These are phyloP conservation scores for Spheniscus humboldti DNA, from an alignment of 2,797 vertebrate genomes.

Conservation along the genomic window DNA sequence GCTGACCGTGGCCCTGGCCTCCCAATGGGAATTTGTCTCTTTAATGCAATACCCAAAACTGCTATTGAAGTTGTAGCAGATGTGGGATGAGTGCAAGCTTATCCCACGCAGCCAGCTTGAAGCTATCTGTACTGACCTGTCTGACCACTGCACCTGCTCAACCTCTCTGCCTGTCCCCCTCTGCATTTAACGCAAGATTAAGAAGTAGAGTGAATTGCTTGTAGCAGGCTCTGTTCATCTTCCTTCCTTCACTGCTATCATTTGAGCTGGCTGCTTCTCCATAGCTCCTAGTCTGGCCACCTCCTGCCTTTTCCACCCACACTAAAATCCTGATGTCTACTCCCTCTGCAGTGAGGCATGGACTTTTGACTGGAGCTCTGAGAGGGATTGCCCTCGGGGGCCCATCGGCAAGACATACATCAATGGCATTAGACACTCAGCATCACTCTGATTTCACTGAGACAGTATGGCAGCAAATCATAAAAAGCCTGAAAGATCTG, in stretches of 20 bases:
- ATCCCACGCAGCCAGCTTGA: not conserved
- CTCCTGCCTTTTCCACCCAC: not conserved
- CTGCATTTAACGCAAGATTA: not conserved
- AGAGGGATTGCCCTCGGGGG: fast-evolving
- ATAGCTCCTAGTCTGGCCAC: not conserved
- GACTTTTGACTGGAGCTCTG: not conserved
- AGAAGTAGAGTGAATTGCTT: not conserved
- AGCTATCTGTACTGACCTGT: not conserved
- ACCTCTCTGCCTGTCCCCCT: not conserved
- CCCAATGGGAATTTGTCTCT: not conserved
- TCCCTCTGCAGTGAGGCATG: fast-evolving
- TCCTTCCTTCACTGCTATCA: not conserved
- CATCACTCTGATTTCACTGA: not conserved
- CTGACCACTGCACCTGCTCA: not conserved
- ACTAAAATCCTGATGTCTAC: not conserved
- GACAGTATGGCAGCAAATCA: not conserved
- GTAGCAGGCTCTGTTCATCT: not conserved
- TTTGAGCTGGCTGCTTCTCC: not conserved
- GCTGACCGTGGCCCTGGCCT: not conserved
- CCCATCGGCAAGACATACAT: not conserved
- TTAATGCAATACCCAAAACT: not conserved
- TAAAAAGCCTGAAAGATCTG: not conserved
- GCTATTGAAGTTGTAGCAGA: not conserved
- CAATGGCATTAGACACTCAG: not conserved
- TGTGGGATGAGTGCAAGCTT: not conserved